Percentiles rank a stretch among this genome's conserved stretches.
Conservation (phyloP, 2,888 invertebrate species). For the Volucella bombylans region DNA sequence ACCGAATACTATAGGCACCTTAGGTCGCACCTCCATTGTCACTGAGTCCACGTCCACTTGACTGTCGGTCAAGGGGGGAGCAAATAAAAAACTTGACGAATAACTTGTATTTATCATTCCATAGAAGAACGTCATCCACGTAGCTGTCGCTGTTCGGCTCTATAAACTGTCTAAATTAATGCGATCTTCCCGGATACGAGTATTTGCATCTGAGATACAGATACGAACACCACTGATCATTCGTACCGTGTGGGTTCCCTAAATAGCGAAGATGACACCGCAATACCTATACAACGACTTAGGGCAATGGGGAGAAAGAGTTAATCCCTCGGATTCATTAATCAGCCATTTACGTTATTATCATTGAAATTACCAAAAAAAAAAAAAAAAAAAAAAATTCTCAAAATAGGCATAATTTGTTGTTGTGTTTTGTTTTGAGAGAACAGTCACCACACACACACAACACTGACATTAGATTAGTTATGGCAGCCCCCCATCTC, state of each 20-base stretch:
- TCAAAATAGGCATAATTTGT: constrained; percentile 54
- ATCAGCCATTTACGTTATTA: constrained; percentile 70
- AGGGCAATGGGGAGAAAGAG: constrained; percentile 21
- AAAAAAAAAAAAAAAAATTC: constrained; percentile 19
- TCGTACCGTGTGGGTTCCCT: constrained; percentile 62
- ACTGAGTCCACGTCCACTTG: background rate
- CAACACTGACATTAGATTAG: constrained; percentile 26
- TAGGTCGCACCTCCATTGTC: constrained; percentile 34
- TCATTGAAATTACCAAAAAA: constrained; percentile 62
- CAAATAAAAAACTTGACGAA: constrained; percentile 70
- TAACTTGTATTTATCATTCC: constrained; percentile 69
- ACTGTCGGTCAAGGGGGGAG: background rate
- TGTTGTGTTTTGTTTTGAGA: constrained; percentile 60
- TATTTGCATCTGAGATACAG: constrained; percentile 57
- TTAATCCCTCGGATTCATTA: constrained; percentile 67
- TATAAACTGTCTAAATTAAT: constrained; percentile 71
- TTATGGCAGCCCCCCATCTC: constrained; percentile 56
- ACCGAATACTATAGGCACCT: constrained; percentile 38
- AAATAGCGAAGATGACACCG: constrained; percentile 38
- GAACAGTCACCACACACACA: constrained; percentile 35
- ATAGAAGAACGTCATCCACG: constrained; percentile 19
- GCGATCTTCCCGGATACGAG: constrained; percentile 58
- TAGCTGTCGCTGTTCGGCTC: constrained; percentile 39
- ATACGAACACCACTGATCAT: background rate
- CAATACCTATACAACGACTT: background rate